These are phyloP conservation scores for Ondatra zibethicus DNA, from an alignment of 2,113 vertebrate species.

Conservation along the genomic window DNA sequence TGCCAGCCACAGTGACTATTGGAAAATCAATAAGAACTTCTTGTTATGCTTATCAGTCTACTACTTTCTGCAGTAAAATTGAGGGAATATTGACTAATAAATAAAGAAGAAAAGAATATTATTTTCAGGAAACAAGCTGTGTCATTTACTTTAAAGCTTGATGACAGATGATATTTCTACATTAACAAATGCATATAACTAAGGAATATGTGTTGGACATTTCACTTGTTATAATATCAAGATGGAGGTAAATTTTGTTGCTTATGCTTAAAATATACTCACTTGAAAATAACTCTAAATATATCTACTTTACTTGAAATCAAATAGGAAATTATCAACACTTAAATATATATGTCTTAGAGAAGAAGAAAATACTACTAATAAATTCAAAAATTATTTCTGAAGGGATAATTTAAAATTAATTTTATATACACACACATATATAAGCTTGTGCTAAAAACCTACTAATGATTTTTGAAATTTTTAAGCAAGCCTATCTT, in stretches of 20 bases:
- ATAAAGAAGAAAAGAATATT: background rate
- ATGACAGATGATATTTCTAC: background rate
- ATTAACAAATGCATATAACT: background rate
- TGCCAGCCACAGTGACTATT: background rate
- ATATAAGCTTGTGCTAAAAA: slow-evolving; percentile 29
- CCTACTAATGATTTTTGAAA: background rate
- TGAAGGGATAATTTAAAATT: background rate
- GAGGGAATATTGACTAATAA: background rate
- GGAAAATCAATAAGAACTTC: background rate
- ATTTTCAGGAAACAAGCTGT: background rate
- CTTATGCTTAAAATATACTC: background rate
- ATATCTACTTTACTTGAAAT: slow-evolving; percentile 2
- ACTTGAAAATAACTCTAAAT: background rate
- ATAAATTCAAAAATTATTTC: background rate
- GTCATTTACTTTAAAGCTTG: background rate
- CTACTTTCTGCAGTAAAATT: background rate
- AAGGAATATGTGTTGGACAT: background rate
- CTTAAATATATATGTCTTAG: background rate
- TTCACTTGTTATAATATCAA: background rate
- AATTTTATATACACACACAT: background rate
- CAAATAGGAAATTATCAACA: background rate
- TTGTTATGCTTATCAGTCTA: background rate
- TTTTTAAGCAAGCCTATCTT: background rate
- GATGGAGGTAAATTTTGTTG: background rate
- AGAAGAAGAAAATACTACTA: background rate